phyloP scores from a whole-genome alignment of 2,113 vertebrate genomes.

The Apteryx mantelli region DNA sequence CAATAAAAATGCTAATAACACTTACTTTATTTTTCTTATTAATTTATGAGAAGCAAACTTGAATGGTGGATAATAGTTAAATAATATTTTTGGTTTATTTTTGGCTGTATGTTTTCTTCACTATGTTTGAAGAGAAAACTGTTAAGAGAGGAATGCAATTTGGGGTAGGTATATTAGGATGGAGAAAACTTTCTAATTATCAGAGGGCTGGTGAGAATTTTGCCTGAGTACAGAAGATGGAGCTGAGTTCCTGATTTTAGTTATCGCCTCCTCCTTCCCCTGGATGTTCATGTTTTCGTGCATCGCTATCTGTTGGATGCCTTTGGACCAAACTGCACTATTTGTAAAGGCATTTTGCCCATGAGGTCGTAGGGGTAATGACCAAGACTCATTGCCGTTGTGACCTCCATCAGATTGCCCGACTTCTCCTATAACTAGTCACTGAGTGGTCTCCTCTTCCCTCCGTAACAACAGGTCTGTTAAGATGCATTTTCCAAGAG shows the following conservation, averaged over 20 bases:
- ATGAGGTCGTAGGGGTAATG: neutral
- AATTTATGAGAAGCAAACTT: neutral
- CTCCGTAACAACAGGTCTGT: neutral
- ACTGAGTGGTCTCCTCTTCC: neutral
- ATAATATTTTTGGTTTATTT: neutral
- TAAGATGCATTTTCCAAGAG: neutral
- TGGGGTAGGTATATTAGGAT: neutral
- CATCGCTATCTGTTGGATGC: neutral
- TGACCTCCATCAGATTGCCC: neutral
- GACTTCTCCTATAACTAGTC: neutral
- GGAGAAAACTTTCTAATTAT: neutral
- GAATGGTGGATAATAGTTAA: neutral
- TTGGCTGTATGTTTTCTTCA: neutral
- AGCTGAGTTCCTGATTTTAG: neutral
- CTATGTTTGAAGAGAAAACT: neutral
- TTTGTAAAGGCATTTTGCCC: fast-evolving
- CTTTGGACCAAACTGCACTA: neutral
- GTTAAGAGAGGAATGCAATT: neutral
- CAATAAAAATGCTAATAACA: neutral
- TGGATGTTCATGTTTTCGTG: neutral
- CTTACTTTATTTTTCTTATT: neutral
- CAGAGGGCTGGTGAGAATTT: neutral
- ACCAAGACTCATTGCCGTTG: neutral
- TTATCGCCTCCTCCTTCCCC: neutral
- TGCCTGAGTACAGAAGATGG: neutral